phyloP scores from a whole-genome alignment of 1,140 invertebrate species.

The Atta cephalotes region DNA sequence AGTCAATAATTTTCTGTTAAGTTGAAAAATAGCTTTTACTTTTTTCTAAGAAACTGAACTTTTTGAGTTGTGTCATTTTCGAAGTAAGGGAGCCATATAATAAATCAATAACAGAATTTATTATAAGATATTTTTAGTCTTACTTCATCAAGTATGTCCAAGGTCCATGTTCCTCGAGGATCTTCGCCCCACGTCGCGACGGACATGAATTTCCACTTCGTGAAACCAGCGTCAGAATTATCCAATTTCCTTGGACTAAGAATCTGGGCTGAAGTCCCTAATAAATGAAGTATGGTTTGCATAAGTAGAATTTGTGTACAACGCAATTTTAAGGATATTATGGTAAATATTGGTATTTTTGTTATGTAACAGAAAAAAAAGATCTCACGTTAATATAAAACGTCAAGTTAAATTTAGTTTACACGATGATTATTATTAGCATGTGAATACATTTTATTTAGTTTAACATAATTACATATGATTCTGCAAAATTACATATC shows the following conservation, averaged over 20 bases:
- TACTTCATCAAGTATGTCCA: conserved; percentile 89
- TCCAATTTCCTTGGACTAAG: conserved; percentile 91
- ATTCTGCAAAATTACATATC: not conserved
- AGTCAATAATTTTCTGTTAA: too few relatives aligned
- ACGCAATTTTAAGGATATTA: not conserved
- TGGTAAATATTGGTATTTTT: not conserved
- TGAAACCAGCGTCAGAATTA: conserved; percentile 90
- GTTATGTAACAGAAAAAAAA: not conserved
- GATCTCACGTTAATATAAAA: not conserved
- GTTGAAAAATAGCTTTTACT: too few relatives aligned
- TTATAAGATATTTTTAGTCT: not conserved
- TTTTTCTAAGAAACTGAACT: too few relatives aligned
- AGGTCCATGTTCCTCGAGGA: conserved; percentile 91
- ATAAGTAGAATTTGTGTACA: not conserved
- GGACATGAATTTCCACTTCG: conserved; percentile 95
- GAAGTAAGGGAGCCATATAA: not conserved
- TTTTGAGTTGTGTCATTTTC: too few relatives aligned
- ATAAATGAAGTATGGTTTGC: conserved; percentile 1
- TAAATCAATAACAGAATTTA: not conserved
- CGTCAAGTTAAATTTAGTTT: conserved; percentile 4
- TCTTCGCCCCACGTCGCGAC: conserved; percentile 97
- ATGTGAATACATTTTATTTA: not conserved
- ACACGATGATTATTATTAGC: not conserved
- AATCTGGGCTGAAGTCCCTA: conserved; percentile 90
- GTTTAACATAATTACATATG: not conserved